Percentiles rank a stretch among this genome's conserved stretches.
phyloP scores from a whole-genome alignment of 1,140 invertebrate genomes.

The Pseudachorutes palmiensis region DNA sequence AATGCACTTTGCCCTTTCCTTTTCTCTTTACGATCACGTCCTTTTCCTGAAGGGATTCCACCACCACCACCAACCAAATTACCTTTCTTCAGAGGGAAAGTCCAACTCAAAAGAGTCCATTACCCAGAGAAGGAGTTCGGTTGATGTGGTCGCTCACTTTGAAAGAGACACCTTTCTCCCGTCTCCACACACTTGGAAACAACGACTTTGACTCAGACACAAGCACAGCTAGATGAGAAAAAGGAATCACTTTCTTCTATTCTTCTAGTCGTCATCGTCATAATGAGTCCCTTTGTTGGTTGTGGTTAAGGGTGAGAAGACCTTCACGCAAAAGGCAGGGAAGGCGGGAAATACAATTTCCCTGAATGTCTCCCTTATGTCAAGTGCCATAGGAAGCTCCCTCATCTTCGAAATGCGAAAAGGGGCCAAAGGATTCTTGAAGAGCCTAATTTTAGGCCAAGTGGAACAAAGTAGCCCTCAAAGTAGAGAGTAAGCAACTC shows the following conservation, averaged over 20 bases:
- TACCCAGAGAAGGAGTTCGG: background rate
- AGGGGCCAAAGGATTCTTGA: background rate
- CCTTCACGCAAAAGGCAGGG: background rate
- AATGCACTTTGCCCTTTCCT: constrained; percentile 38
- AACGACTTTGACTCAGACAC: too few relatives aligned
- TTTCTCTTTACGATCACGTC: constrained; percentile 25
- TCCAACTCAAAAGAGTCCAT: background rate
- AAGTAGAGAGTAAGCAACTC: background rate
- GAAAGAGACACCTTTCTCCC: background rate
- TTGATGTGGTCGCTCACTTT: background rate
- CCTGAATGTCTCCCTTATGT: background rate
- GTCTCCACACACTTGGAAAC: too few relatives aligned
- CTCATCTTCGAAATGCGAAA: too few relatives aligned
- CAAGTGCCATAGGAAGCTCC: too few relatives aligned
- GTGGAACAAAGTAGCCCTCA: background rate
- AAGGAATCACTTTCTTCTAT: background rate
- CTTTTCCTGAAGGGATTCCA: background rate
- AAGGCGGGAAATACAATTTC: background rate
- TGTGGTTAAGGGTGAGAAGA: too few relatives aligned
- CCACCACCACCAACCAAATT: background rate
- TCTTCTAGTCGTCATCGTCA: too few relatives aligned
- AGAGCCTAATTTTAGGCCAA: background rate
- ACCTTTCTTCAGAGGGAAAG: background rate
- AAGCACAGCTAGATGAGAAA: too few relatives aligned
- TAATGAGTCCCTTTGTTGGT: too few relatives aligned